A percentile compares a stretch with the other conserved stretches of the same genome.
Evolutionary conservation across 2,797 vertebrate species (phyloP).

Genomic region (Delichon dasypus): DNA sequence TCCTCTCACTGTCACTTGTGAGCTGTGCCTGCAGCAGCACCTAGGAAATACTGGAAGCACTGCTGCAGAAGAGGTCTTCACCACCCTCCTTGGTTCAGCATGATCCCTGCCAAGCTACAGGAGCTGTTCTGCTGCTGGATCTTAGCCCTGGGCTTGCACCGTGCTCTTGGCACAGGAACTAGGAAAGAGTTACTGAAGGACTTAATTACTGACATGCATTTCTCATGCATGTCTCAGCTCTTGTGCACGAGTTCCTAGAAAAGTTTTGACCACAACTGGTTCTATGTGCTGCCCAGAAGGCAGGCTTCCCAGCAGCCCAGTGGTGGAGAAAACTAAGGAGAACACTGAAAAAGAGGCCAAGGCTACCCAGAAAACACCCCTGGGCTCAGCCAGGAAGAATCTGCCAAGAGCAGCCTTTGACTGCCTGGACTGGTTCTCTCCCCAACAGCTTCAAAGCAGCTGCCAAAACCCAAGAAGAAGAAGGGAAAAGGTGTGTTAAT

Average conservation of each 20-base stretch:
- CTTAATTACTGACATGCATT: background rate
- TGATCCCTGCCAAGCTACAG: background rate
- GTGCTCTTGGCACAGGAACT: background rate
- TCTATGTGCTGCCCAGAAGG: background rate
- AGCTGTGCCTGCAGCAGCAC: background rate
- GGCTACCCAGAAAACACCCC: background rate
- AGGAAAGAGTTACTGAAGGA: background rate
- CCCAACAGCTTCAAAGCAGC: background rate
- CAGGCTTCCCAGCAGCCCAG: background rate
- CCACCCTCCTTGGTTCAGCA: background rate
- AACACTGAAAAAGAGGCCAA: background rate
- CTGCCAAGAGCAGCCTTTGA: conserved; percentile 14
- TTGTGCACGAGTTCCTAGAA: background rate
- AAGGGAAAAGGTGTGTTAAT: background rate
- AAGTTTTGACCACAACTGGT: background rate
- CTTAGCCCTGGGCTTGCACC: background rate
- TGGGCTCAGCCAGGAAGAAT: background rate
- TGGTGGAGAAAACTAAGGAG: background rate
- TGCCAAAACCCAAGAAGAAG: background rate
- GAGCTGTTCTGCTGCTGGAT: background rate
- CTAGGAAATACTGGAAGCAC: background rate
- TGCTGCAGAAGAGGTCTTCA: background rate
- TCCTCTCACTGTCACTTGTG: background rate
- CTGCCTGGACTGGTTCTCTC: conserved; percentile 48
- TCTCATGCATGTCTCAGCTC: background rate